Percentiles rank a stretch among this genome's conserved stretches.
These are phyloP conservation scores for Clepsis dumicolana DNA, from an alignment of 2,888 invertebrate genomes.

Conservation along the genomic window DNA sequence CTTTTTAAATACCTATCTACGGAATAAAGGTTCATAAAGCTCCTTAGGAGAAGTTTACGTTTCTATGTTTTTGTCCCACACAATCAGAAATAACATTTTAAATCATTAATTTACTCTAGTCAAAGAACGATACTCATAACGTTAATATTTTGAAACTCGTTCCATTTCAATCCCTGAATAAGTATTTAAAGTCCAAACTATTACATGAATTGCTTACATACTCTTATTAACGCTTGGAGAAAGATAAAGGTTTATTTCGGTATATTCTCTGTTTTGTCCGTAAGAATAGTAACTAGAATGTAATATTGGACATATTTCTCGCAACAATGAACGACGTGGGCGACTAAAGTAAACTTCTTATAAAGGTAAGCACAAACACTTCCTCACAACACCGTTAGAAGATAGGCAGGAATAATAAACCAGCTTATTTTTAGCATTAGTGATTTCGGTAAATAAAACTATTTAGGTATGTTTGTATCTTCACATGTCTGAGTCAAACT, in stretches of 20 bases:
- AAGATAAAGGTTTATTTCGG: neutral
- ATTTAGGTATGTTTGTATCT: neutral
- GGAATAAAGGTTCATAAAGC: neutral
- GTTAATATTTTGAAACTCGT: too few relatives aligned
- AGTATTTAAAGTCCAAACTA: too few relatives aligned
- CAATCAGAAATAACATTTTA: too few relatives aligned
- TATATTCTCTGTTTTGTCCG: neutral
- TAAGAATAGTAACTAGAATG: neutral
- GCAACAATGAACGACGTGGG: neutral
- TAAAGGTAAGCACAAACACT: neutral
- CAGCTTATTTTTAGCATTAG: neutral
- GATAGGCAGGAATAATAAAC: neutral
- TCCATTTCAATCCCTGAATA: too few relatives aligned
- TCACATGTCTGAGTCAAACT: too few relatives aligned
- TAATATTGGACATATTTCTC: neutral
- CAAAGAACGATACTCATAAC: too few relatives aligned
- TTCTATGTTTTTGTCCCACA: too few relatives aligned
- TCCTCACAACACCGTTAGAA: neutral
- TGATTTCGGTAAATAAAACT: neutral
- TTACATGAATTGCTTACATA: too few relatives aligned
- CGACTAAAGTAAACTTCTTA: neutral
- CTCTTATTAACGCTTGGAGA: neutral
- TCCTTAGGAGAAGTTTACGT: too few relatives aligned
- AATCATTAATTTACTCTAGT: too few relatives aligned
- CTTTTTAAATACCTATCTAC: neutral